Evolutionary conservation across 2,113 vertebrate species (phyloP), one percentile per base, ranked within the genome.

Genomic region (Ceyx melanurus): DNA sequence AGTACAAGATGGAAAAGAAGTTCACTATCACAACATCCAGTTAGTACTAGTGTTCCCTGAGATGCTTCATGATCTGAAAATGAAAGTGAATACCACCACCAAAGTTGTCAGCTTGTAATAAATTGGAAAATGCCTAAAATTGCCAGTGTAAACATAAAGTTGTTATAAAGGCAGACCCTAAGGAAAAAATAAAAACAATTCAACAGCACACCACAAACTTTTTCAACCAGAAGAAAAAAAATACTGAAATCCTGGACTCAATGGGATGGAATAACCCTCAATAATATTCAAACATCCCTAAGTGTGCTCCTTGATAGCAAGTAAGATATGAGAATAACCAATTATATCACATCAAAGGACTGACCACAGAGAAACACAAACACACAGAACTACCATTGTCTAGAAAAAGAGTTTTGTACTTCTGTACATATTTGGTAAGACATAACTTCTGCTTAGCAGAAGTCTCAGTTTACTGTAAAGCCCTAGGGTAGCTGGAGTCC

Each of bases 51-150:
- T 61, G 37, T 64, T 64, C 61, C 61, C 50, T 61, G 68, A 70
- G 71, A 72, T 68, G 14, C 29, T 73, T 82, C 79, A 67, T 31
- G 18, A 85, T 79, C 31, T 90, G 28, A 31, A 94, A 53, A 80
- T 65, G 5, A 73, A 71, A 45, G 21, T 33, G n/a, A 87, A 50
- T 58, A 66, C 3, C 31, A 56, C n/a, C 35, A 91, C 11, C 43
- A 91, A 79, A 86, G 53, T 1, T 48, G 29, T 37, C 35, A 50
- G 40, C 70, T 79, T 42, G 9, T 43, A 82, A 82, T 26, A 73
- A 90, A 91, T 1, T 60, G 23, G 19, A 62, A 70, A 88, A 76
- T 1, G 6, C 19, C 78, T 25, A 68, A 92, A 93, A 87, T 33
- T 6, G 3, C 13, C 31, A 57, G 51, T 10, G 43, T 75, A 84